Percentiles rank a stretch among this genome's conserved stretches.
Conservation (phyloP, 2,797 vertebrate species). For the Zenarchopterus dispar region DNA sequence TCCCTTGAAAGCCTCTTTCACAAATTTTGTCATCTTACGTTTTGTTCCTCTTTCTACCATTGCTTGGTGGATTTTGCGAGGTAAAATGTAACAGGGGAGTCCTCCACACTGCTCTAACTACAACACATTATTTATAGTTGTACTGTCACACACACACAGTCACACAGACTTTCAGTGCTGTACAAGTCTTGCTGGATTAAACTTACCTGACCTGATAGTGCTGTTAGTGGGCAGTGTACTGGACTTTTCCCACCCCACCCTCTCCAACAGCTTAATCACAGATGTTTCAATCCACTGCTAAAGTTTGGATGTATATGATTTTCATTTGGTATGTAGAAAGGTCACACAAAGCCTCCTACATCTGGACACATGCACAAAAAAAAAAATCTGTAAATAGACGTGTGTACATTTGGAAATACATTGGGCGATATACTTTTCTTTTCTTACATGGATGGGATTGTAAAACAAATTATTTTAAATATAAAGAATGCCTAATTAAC, state of each 20-base stretch:
- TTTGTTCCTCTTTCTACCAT: constrained; percentile 33
- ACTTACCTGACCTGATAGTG: constrained; percentile 39
- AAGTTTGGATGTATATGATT: constrained; percentile 33
- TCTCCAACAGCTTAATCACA: constrained; percentile 18
- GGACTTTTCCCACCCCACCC: background rate
- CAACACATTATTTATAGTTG: constrained; percentile 13
- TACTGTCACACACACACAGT: constrained; percentile 23
- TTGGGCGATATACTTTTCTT: constrained; percentile 89
- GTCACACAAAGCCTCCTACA: constrained; percentile 17
- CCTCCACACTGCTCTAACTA: constrained; percentile 31
- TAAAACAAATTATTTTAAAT: constrained; percentile 88
- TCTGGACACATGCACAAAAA: constrained; percentile 51
- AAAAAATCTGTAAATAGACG: constrained; percentile 92
- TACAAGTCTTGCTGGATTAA: constrained; percentile 43
- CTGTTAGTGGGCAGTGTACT: constrained; percentile 38
- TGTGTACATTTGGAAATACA: constrained; percentile 91
- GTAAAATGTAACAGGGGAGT: constrained; percentile 27
- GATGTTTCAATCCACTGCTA: constrained; percentile 33
- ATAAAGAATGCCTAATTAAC: constrained; percentile 87
- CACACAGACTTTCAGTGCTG: constrained; percentile 32
- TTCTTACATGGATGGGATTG: constrained; percentile 89
- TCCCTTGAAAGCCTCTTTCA: constrained; percentile 1
- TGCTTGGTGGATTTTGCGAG: constrained; percentile 36
- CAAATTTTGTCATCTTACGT: constrained; percentile 5
- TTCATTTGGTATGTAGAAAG: constrained; percentile 24